Conservation (phyloP, 2,797 vertebrate genomes). For the Ammospiza maritima region DNA sequence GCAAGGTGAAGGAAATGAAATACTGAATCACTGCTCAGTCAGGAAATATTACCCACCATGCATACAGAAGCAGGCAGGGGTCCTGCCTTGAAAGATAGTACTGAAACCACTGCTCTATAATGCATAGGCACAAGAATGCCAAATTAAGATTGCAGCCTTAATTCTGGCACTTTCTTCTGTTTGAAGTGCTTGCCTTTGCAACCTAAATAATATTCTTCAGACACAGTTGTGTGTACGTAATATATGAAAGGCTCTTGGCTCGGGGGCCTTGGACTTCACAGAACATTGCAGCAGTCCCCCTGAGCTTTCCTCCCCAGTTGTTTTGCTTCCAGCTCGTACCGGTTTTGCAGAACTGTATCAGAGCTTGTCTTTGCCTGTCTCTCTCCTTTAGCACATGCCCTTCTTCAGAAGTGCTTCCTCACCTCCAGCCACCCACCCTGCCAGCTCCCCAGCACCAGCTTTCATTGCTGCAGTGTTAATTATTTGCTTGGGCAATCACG, state of each 20-base stretch:
- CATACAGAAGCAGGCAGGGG: background rate
- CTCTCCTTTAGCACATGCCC: background rate
- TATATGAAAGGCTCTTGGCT: slow-evolving; percentile 45
- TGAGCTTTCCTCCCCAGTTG: background rate
- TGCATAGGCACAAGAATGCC: background rate
- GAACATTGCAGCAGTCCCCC: slow-evolving; percentile 34
- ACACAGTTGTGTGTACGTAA: background rate
- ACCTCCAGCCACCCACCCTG: background rate
- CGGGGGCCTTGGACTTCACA: slow-evolving; percentile 30
- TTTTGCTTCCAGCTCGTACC: slow-evolving; percentile 23
- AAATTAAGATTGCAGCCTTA: slow-evolving; percentile 36
- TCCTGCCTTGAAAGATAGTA: background rate
- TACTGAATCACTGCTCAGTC: background rate
- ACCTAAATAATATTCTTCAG: slow-evolving; percentile 40
- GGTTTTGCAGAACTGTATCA: background rate
- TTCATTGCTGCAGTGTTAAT: slow-evolving; percentile 24
- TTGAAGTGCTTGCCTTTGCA: slow-evolving; percentile 52
- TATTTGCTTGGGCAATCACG: slow-evolving; percentile 33
- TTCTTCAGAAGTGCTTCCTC: slow-evolving; percentile 19
- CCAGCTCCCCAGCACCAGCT: background rate
- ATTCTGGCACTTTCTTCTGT: slow-evolving; percentile 28
- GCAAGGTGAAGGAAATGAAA: background rate
- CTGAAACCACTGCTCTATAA: background rate
- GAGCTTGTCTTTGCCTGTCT: background rate
- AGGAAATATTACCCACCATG: background rate